Base-by-base conservation (phyloP, 2,113 vertebrate species). In the Narcine bancroftii region DNA sequence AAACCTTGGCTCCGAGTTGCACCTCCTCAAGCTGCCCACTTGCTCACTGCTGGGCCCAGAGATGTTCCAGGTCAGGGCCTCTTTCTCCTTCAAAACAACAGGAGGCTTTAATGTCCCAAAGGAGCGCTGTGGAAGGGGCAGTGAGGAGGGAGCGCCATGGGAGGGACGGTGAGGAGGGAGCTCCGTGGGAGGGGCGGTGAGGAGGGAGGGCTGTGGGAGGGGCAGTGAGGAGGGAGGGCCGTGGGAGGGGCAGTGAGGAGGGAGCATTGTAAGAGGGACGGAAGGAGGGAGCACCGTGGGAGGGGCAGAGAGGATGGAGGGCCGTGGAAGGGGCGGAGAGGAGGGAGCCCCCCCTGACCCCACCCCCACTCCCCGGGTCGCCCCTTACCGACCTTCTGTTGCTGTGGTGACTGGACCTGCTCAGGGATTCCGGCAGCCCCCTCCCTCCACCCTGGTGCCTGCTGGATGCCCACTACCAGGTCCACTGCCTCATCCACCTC, bases 391-490 rank as follows among this genome's bases (percentile, higher is more conserved):
- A 69, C 92, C 39, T 66, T 21, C 0, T 39, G n/a, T 17, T 81
- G 75, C 33, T 26, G 92, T 29, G 42, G 2, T 0, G 69, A 10
- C n/a, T 45, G 71, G 29, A 36, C 29, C 21, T 17, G 17, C 21
- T 89, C 85, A 0, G 56, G 0, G 4, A 26, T 5, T 9, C 42
- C 6, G 0, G 10, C 11, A 2, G 13, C 63, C 21, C 6, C 17
- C 15, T 89, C 85, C 56, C 53, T 7, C 53, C 60, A 50, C 9
- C 77, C 45, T 0, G n/a, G 26, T 1, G 47, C 47, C 33, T 36
- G 81, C 11, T 89, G 85, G 53, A 89, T 36, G n/a, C 85, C 85
- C 85, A 89, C 85, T 19, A 89, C 85, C 56, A 89, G 85, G 60
- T 89, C 85, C 85, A 89, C 85, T 0, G 85, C 85, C 85, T 89